phyloP scores from a whole-genome alignment of 1,140 invertebrate genomes.

The Caligus rogercresseyi region DNA sequence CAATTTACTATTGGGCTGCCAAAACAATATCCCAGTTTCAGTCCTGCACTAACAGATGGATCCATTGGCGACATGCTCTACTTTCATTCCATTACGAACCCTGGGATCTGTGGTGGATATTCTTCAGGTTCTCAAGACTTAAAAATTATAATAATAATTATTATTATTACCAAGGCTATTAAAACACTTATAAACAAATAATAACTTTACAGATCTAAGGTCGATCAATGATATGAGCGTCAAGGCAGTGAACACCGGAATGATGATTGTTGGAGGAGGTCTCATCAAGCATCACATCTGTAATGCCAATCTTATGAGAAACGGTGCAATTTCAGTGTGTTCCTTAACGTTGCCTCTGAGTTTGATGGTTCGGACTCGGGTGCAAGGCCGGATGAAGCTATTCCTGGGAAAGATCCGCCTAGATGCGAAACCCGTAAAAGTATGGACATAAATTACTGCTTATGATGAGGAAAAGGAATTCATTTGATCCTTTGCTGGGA shows the following conservation, averaged over 20 bases:
- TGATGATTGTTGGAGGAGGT: conserved; percentile 92
- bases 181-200: background rate
- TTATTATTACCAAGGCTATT: background rate
- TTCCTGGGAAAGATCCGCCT: conserved; percentile 90
- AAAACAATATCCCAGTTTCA: conserved; percentile 95
- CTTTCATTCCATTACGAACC: conserved; percentile 84
- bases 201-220: conserved; percentile 46
- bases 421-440: conserved; percentile 77
- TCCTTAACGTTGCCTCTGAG: conserved; percentile 89
- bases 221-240: conserved; percentile 87
- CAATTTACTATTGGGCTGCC: conserved; percentile 94
- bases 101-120: conserved; percentile 86
- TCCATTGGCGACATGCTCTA: conserved; percentile 99
- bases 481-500: no score
- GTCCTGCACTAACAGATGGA: conserved; percentile 94
- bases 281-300: conserved; percentile 98
- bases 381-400: conserved; percentile 88
- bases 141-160: conserved; percentile 20
- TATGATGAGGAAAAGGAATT: no score
- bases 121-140: conserved; percentile 67
- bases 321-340: conserved; percentile 95
- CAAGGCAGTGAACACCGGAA: conserved; percentile 76
- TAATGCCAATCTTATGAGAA: conserved; percentile 93
- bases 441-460: conserved; percentile 26
- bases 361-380: conserved; percentile 98